These are phyloP conservation scores for Eulemur coronatus DNA, from an alignment of 2,797 vertebrate species.

Conservation along the genomic window DNA sequence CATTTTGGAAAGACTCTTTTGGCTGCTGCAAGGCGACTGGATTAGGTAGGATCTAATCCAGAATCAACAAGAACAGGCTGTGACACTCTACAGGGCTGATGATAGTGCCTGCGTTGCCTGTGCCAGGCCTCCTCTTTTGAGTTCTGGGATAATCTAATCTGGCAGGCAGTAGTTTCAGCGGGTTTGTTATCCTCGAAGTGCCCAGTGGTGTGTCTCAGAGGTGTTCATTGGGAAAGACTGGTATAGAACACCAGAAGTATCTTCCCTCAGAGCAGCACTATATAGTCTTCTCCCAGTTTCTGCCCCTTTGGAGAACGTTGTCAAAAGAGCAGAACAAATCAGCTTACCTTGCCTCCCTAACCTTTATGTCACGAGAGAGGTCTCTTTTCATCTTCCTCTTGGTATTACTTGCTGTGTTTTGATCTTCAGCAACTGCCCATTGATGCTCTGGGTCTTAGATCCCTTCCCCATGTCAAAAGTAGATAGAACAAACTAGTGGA, in stretches of 20 bases:
- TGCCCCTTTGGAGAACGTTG: background rate
- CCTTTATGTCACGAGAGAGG: fast-evolving
- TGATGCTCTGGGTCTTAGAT: fast-evolving
- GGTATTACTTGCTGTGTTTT: background rate
- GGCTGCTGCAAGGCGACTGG: background rate
- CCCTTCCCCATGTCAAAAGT: fast-evolving
- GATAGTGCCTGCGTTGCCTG: background rate
- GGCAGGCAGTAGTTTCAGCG: background rate
- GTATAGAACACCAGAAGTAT: background rate
- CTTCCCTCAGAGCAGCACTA: fast-evolving
- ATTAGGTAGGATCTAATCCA: background rate
- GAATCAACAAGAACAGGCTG: background rate
- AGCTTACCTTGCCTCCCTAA: background rate
- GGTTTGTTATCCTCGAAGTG: background rate
- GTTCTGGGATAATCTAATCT: background rate
- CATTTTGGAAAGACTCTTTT: background rate
- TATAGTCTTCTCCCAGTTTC: background rate
- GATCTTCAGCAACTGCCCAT: background rate
- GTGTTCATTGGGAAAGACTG: fast-evolving
- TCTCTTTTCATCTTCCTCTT: background rate
- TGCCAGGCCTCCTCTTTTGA: background rate
- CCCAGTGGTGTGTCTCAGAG: background rate
- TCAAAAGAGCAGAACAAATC: background rate
- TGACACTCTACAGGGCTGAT: fast-evolving
- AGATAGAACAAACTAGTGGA: background rate